Base-by-base conservation (phyloP, 2,113 vertebrate species). In the Anolis sagrei region DNA sequence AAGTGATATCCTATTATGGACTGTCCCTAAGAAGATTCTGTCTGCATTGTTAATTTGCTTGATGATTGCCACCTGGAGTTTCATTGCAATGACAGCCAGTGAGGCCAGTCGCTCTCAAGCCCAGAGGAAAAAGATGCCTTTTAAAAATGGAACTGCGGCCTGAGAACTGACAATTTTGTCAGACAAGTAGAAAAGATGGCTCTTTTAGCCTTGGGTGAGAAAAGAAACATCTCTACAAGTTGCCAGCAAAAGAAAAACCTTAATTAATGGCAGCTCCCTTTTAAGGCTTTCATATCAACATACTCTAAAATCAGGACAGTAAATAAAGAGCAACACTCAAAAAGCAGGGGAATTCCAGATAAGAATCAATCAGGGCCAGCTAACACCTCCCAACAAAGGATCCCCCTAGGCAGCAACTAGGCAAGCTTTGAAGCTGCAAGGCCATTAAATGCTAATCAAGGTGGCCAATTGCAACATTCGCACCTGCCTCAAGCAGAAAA, bases 1-100 rank as follows among this genome's bases (percentile, higher is more conserved):
- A 94, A 90, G 49, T 76, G 85, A 81, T 92, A 78, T 66, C 70
- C 83, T 90, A 48, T 27, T 74, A 76, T 88, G 79, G 78, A 51
- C 82, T 27, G 48, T 84, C 61, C 48, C 11, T 44, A 39, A 54
- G 66, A 44, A 86, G 39, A 54, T 87, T 74, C 82, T 86, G 66
- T 90, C 70, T 74, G 23, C 0, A 7, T 73, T 90, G 49, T 84
- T 62, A 34, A n/a, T 82, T 72, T 92, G 82, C 78, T 84, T 81
- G 49, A 79, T 54, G 68, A 90, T 66, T 86, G 76, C 86, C 86
- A 58, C 72, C 0, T 1, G 1, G 51, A 77, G 72, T 74, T 84
- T 70, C 44, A 34, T 83, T 68, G 66, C 58, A 84, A 14, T 36
- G 48, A 21, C 32, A 48, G 74, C 58, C 73, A 49, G 51, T 0